phyloP scores from a whole-genome alignment of 2,888 invertebrate genomes.

The Archaeoteleia sp. region DNA sequence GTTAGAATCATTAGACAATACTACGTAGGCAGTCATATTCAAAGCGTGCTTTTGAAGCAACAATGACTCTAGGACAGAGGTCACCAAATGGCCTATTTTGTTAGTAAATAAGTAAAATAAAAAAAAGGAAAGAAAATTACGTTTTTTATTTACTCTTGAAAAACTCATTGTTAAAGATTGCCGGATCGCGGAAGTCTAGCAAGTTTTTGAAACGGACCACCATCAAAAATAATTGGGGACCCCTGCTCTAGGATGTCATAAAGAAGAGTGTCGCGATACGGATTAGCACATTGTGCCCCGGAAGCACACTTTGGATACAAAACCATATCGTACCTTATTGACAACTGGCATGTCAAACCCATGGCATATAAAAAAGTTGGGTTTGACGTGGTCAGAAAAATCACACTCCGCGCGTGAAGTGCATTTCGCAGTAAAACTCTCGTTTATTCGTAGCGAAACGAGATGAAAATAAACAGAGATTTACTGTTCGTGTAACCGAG shows the following conservation, averaged over 20 bases:
- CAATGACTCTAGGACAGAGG: background rate
- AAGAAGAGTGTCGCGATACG: background rate
- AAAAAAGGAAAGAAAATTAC: too few species aligned
- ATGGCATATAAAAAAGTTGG: too few species aligned
- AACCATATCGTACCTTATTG: constrained; percentile 13
- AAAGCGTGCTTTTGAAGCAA: constrained; percentile 11
- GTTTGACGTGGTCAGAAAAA: constrained; percentile 11
- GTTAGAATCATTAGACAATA: constrained; percentile 36
- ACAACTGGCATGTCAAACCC: constrained; percentile 18
- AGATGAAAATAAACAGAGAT: too few species aligned
- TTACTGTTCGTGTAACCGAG: constrained; percentile 1
- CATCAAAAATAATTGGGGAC: too few species aligned
- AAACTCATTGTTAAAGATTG: too few species aligned
- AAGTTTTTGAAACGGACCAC: too few species aligned
- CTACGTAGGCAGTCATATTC: constrained; percentile 8
- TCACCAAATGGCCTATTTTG: too few species aligned
- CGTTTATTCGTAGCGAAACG: background rate
- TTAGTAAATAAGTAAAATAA: too few species aligned
- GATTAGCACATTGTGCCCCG: constrained; percentile 9
- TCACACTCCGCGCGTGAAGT: constrained; percentile 14
- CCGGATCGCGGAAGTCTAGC: too few species aligned
- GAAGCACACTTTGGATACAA: constrained; percentile 26
- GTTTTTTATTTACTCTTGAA: too few species aligned
- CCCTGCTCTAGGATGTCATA: too few species aligned
- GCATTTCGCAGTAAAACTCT: background rate